Conservation (phyloP, 2,888 invertebrate species). For the Sesamia inferens region DNA sequence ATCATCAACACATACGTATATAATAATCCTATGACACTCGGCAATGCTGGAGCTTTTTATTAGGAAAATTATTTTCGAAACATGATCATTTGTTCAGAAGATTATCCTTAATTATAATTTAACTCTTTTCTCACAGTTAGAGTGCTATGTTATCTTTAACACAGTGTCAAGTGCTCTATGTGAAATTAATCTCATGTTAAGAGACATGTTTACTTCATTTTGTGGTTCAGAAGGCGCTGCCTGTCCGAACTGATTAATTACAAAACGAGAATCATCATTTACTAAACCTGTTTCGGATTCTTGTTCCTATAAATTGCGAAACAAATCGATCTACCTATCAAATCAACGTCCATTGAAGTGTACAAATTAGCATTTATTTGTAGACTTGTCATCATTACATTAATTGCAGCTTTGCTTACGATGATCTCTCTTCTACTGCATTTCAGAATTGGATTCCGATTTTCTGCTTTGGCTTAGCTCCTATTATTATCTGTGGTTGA, state of each 20-base stretch:
- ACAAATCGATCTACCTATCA: background rate
- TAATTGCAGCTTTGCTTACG: background rate
- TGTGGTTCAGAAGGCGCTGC: constrained; percentile 24
- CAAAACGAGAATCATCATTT: constrained; percentile 31
- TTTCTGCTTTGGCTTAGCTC: background rate
- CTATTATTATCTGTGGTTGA: background rate
- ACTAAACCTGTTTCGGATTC: constrained; percentile 37
- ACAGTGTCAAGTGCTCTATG: background rate
- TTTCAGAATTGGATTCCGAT: background rate
- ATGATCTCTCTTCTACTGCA: background rate
- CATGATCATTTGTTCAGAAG: background rate
- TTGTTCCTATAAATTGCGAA: constrained; percentile 20
- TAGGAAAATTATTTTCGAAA: too few species aligned
- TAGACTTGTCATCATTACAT: constrained; percentile 14
- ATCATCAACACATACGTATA: too few species aligned
- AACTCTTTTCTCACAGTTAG: background rate
- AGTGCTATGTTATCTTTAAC: constrained; percentile 2
- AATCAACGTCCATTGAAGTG: constrained; percentile 7
- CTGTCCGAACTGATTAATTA: constrained; percentile 12
- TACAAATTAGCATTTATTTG: constrained; percentile 5
- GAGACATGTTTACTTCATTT: background rate
- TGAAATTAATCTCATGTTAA: constrained; percentile 1
- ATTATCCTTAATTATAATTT: too few species aligned
- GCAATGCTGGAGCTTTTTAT: background rate
- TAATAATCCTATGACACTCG: too few species aligned